Base-by-base conservation (phyloP, 2,113 vertebrate species). In the Colaptes auratus region DNA sequence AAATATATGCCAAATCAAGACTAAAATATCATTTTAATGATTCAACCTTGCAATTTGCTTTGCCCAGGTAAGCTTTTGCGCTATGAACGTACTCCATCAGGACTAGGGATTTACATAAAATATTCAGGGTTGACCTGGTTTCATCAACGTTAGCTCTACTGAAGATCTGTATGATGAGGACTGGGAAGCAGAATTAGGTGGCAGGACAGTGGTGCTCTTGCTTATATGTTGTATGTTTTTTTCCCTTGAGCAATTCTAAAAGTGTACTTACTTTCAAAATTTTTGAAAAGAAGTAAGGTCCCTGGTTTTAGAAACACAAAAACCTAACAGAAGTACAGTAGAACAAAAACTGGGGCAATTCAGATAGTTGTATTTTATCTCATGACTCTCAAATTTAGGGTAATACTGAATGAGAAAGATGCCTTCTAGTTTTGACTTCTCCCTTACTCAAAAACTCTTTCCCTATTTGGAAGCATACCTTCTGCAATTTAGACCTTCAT, bases 111-210 rank as follows among this genome's bases (percentile, higher is more conserved):
- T 91, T 85, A 82, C 52, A 88, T 94, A 77, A 91, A 91, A 93
- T 93, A 93, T 79, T 87, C 75, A 77, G 36, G 20, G 17, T 11
- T 95, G 64, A 44, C 84, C 75, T 88, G 78, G 31, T 82, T 96
- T 93, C 56, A 42, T 70, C 59, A 35, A 82, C 1, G 2, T 55
- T 74, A 73, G 30, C 31, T 71, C 36, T 81, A 46, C 23, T 73
- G 90, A 77, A 74, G 89, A 91, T 20, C 42, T 59, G 10, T 10
- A 78, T 1, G 0, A 21, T 36, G 77, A 73, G n/a, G 30, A 82
- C 18, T 23, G 46, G 30, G 52, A 90, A 74, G 65, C 4, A 5
- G 83, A 93, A 94, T 30, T 60, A 74, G 27, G 12, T 64, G 60
- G 44, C 33, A 80, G 36, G 28, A 56, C 39, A 93, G 80, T 0